Conservation (phyloP, 2,888 invertebrate species). For the Chouioia cunea region DNA sequence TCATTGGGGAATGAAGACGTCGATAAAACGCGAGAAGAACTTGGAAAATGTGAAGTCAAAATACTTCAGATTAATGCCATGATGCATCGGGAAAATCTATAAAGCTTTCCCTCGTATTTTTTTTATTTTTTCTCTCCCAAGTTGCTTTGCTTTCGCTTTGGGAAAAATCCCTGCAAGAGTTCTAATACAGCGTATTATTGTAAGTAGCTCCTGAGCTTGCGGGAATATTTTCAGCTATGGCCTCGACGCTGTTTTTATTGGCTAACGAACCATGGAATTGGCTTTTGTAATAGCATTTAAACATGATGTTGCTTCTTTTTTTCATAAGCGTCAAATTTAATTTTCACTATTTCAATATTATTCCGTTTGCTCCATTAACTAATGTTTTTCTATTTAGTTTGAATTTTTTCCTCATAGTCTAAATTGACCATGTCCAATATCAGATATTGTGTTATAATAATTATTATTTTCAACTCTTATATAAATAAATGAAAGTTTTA, state of each 20-base stretch:
- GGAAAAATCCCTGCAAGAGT: neutral
- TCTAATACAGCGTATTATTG: slow-evolving; percentile 16
- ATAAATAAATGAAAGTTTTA: too few species aligned
- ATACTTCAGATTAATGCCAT: slow-evolving; percentile 15
- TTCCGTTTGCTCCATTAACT: too few species aligned
- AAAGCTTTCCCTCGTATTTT: too few species aligned
- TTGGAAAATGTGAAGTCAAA: neutral
- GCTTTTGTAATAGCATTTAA: neutral
- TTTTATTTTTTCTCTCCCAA: too few species aligned
- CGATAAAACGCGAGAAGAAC: too few species aligned
- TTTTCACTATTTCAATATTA: neutral
- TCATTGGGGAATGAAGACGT: too few species aligned
- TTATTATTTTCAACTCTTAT: too few species aligned
- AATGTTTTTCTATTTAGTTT: too few species aligned
- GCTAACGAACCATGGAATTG: slow-evolving; percentile 1
- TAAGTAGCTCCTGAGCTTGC: slow-evolving; percentile 10
- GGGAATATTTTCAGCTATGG: neutral
- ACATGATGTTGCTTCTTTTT: neutral
- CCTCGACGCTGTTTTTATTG: too few species aligned
- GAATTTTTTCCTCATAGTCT: too few species aligned
- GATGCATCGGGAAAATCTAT: neutral
- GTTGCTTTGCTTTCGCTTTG: neutral
- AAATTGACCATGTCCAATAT: too few species aligned
- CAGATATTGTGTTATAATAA: too few species aligned
- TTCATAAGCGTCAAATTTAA: neutral